Evolutionary conservation across 2,888 invertebrate species (phyloP), one percentile per base, ranked within the genome.

Genomic region (Hemithea aestivaria): DNA sequence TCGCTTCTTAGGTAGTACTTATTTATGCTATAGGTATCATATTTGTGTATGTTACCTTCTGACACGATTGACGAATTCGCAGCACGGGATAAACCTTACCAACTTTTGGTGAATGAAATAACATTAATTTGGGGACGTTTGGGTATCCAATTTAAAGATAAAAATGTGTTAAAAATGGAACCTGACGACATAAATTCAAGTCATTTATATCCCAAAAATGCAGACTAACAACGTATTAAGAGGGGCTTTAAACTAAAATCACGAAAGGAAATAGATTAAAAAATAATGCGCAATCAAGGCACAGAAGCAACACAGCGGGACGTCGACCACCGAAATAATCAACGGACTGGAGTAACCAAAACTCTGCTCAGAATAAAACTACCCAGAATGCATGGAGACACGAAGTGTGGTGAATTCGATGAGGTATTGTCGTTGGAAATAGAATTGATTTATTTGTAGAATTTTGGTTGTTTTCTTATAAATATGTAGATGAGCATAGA

Each of bases 261-360:
- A 33, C 41, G 40, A 56, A 54, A 52, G 47, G 51, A 52, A 55
- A 58, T 53, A 55, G 49, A 46, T 46, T 45, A 45, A 58, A 61
- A 66, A 66, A 62, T 58, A 58, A 51, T 51, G 64, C 61, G 75
- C 79, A 78, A 80, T 81, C 76, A 78, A 71, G 60, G 68, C 61
- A 70, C 73, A 70, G 75, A 68, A 71, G 71, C 73, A 56, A 45
- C 79, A 53, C 82, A 68, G 80, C 79, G 68, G 81, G 77, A 59
- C 58, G 59, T 58, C 66, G 63, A 73, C 80, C 76, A 78, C 77
- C 73, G 73, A 78, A 82, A 82, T 84, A 83, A 84, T 82, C 77
- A 81, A 78, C 74, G 51, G 59, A 53, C 66, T 66, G 73, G 73
- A 70, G 76, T 78, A 79, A 80, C 76, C 74, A 70, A 69, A 69